A percentile compares a stretch with the other conserved stretches of the same genome.
Evolutionary conservation across 2,888 invertebrate species (phyloP).

Genomic region (Seladonia tumulorum): DNA sequence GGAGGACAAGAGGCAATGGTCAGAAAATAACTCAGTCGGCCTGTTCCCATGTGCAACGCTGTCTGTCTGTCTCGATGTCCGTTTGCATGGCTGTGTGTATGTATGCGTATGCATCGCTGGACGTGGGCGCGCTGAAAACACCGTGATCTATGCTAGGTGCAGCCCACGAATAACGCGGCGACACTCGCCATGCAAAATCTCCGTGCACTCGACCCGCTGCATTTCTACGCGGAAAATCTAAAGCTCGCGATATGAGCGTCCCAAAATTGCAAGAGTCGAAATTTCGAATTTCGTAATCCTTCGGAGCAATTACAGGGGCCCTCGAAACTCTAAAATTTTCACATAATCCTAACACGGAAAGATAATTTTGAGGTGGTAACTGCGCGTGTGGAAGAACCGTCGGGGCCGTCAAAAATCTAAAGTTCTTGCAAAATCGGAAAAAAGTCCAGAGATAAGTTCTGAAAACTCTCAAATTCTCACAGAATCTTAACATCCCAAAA

Average conservation of each 20-base stretch:
- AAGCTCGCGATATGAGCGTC: background rate
- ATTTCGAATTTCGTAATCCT: background rate
- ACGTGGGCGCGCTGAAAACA: slow-evolving; percentile 61
- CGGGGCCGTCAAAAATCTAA: background rate
- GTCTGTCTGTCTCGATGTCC: background rate
- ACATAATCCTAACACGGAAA: too few species aligned
- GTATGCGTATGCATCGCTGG: background rate
- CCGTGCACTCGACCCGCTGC: slow-evolving; percentile 38
- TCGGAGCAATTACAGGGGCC: background rate
- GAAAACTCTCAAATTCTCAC: too few species aligned
- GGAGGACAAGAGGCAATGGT: slow-evolving; percentile 71
- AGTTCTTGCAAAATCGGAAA: background rate
- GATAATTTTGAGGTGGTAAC: too few species aligned
- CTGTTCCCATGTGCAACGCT: slow-evolving; percentile 61
- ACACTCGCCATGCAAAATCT: slow-evolving; percentile 68
- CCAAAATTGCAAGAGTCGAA: background rate
- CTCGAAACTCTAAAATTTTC: too few species aligned
- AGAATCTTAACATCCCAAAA: background rate
- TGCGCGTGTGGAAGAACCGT: too few species aligned
- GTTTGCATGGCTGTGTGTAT: background rate
- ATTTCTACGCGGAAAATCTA: background rate
- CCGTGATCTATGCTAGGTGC: slow-evolving; percentile 68
- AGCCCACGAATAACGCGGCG: slow-evolving; percentile 60
- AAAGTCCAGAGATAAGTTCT: too few species aligned
- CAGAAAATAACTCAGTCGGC: slow-evolving; percentile 75